A percentile compares a stretch with the other conserved stretches of the same genome.
Conservation (phyloP, 2,797 vertebrate genomes). For the Babyrousa celebensis region DNA sequence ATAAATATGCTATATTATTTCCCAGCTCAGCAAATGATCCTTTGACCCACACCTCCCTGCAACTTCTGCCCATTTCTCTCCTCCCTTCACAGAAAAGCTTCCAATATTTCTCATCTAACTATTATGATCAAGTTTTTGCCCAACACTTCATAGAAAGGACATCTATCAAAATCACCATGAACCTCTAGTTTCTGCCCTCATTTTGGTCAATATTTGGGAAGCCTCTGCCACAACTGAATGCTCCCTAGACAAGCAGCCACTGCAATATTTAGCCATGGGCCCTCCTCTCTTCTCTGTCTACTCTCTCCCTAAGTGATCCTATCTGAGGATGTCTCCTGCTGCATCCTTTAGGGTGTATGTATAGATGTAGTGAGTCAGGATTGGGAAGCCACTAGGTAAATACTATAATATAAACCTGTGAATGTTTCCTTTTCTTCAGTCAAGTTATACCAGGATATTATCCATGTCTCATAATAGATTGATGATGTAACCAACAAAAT, state of each 20-base stretch:
- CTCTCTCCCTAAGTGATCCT: neutral
- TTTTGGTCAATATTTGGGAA: slow-evolving; percentile 17
- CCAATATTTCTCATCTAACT: neutral
- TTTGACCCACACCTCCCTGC: neutral
- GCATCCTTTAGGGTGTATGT: neutral
- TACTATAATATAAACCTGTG: neutral
- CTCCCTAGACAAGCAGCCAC: neutral
- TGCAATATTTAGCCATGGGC: neutral
- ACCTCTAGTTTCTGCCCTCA: neutral
- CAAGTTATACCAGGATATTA: neutral
- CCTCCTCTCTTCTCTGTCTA: neutral
- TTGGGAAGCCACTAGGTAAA: neutral
- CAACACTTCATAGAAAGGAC: neutral
- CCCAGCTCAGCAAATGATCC: slow-evolving; percentile 6
- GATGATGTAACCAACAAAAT: neutral
- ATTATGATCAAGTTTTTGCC: neutral
- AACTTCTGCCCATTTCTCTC: neutral
- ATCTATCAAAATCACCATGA: neutral
- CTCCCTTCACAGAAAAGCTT: neutral
- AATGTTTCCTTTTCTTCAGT: neutral
- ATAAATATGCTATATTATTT: neutral
- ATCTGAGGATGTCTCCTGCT: neutral
- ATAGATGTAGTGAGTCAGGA: neutral
- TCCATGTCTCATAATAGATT: neutral
- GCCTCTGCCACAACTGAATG: neutral